Base-by-base conservation (phyloP, 2,888 invertebrate species). In the Stenolophus ochropezus region DNA sequence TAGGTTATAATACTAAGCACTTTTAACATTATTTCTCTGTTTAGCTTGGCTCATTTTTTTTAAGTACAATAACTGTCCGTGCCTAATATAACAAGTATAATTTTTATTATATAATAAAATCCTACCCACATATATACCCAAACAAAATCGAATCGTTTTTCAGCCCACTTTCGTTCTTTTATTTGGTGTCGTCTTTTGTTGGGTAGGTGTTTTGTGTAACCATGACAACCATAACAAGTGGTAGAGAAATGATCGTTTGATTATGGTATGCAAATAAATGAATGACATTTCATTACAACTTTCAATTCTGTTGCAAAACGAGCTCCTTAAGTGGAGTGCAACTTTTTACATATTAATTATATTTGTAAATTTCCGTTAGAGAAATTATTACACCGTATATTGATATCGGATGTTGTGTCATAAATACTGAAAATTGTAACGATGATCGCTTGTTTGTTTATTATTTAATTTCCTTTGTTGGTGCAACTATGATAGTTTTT, bases 221-320 rank as follows among this genome's bases (percentile, higher is more conserved):
- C 33, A 47, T 16, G 47, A 21, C 53, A 76, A 21, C 65, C 21
- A 65, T 18, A n/a, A 69, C 16, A 69, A 69, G 23, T 61, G n/a
- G n/a, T n/a, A n/a, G n/a, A n/a, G 61, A 61, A 61, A 69, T 69
- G 33, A 69, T 69, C 33, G 18, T 33, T 14, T 78, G 14, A 78
- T 65, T 65, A 49, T 23, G 78, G 78, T 61, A 78, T 61, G 78
- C 65, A 78, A 78, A 78, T 78, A 65, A 47, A 16, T 23, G 78
- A 78, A 65, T 78, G 78, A 78, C 78, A 78, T 78, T 78, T 78
- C 58, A 11, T 58, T 78, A 65, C 49, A 78, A 78, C 78, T 78
- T 78, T 78, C 78, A 78, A 78, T 23, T 78, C 47, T 61, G 47
- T 74, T 74, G 51, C 74, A 74, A 74, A 51, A 49, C 53, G 8